phyloP scores from a whole-genome alignment of 2,113 vertebrate genomes.

The Cololabis saira region DNA sequence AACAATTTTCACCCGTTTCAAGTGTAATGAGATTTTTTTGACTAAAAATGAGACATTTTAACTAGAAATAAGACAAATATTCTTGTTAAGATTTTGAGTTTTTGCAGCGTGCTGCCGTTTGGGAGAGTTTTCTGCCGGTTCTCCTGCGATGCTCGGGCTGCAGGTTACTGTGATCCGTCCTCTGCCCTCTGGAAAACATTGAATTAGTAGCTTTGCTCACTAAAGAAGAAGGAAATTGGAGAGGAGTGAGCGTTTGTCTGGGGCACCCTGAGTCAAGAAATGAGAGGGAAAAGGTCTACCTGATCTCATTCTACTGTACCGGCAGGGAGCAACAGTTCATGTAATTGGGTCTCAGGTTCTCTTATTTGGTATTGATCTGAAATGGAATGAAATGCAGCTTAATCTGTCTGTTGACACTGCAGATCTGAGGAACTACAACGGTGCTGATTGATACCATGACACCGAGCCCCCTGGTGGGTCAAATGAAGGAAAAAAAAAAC shows the following conservation, averaged over 20 bases:
- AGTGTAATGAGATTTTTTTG: too few species aligned
- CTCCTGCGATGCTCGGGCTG: not conserved
- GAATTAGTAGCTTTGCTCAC: slow-evolving; percentile 36
- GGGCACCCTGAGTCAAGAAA: slow-evolving; percentile 14
- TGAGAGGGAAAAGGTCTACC: slow-evolving; percentile 36
- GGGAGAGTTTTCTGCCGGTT: slow-evolving; percentile 21
- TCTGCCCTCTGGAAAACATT: slow-evolving; percentile 33
- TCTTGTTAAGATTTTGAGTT: too few species aligned
- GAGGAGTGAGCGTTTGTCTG: slow-evolving; percentile 11
- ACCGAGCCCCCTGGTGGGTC: slow-evolving; percentile 9
- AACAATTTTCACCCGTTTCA: too few species aligned
- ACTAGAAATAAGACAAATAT: too few species aligned
- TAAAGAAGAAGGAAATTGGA: slow-evolving; percentile 26
- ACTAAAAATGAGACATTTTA: too few species aligned
- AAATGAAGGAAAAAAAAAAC: not conserved
- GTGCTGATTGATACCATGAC: slow-evolving; percentile 19
- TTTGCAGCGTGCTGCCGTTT: not conserved
- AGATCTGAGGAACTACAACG: slow-evolving; percentile 25
- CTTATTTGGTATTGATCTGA: slow-evolving; percentile 55
- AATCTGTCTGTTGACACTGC: not conserved
- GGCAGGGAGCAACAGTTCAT: slow-evolving; percentile 15
- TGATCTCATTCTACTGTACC: slow-evolving; percentile 26
- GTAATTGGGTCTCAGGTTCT: slow-evolving; percentile 44
- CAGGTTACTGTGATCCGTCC: slow-evolving; percentile 5
- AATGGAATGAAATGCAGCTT: slow-evolving; percentile 29